phyloP scores from a whole-genome alignment of 2,113 vertebrate species.

The Sula dactylatra region DNA sequence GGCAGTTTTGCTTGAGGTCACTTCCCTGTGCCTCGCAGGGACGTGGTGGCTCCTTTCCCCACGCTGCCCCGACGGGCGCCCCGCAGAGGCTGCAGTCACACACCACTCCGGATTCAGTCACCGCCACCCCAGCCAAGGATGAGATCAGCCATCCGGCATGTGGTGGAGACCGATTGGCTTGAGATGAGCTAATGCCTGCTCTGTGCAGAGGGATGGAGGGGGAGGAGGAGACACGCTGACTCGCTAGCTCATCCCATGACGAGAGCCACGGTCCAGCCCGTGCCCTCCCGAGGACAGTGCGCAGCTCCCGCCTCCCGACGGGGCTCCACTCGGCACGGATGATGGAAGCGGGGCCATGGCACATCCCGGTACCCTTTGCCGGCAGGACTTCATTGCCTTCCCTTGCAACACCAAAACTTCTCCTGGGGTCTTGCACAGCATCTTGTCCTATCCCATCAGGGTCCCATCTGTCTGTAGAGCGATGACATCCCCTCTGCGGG shows the following conservation, averaged over 20 bases:
- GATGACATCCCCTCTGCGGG: slow-evolving; percentile 61
- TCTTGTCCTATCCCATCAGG: slow-evolving; percentile 18
- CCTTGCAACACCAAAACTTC: not conserved
- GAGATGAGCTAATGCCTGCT: slow-evolving; percentile 60
- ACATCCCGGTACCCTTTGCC: not conserved
- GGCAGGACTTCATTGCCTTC: slow-evolving; percentile 14
- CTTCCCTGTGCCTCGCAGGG: not conserved
- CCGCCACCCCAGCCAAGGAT: not conserved
- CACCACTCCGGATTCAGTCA: not conserved
- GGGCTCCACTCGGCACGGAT: not conserved
- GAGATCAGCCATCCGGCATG: slow-evolving; percentile 47
- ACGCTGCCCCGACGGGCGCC: not conserved
- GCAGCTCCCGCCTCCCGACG: not conserved
- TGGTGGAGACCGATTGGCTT: not conserved
- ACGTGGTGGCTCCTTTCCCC: not conserved
- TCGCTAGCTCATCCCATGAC: not conserved
- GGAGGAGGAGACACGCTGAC: slow-evolving; percentile 8
- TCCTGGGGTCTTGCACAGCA: slow-evolving; percentile 22
- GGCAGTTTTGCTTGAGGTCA: not conserved
- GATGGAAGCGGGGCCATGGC: not conserved
- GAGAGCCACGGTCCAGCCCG: not conserved
- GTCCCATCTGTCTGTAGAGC: slow-evolving; percentile 70
- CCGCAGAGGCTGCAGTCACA: not conserved
- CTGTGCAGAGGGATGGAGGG: not conserved
- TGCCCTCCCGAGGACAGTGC: not conserved